Base-by-base conservation (phyloP, 2,888 invertebrate genomes). In the Acrocera orbiculus region DNA sequence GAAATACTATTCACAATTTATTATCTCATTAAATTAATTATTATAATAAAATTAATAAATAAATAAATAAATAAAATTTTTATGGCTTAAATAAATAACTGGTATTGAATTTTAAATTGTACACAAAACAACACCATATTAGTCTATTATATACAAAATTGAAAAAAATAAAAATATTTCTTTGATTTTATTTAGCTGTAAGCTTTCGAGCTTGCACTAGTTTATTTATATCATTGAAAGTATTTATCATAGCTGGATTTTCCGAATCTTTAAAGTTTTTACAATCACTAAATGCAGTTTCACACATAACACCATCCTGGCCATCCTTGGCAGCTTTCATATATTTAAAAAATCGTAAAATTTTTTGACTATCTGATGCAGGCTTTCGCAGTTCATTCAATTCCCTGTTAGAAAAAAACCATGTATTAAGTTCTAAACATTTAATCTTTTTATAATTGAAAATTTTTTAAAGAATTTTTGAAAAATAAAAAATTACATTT, bases 291-390 rank as follows among this genome's bases (percentile, higher is more conserved):
- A 79, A 76, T 1, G 67, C 63, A n/a, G 67, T 58, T 46, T 71
- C 67, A 50, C 86, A 86, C 49, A 74, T 73, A 9, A 69, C 62
- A 13, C 79, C 80, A 49, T 85, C 85, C 50, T 86, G 86, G 0
- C 85, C 86, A 41, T 83, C 75, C 54, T 85, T 74, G 9, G 86
- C 87, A 0, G 87, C 81, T 43, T 83, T 76, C 85, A 87, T 86
- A 59, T 87, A 87, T 36, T 76, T 73, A 67, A 86, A 87, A 65
- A 87, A 87, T 34, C 87, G 65, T 25, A 87, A 62, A 38, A 87
- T 85, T 47, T 86, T 85, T 0, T 82, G 77, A 55, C 86, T 86
- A 54, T 86, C 85, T 1, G 78, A 76, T 1, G 82, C 75, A 0
- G 87, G 87, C 34, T 83, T 77, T 4, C 81, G 69, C 29, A 87